phyloP scores from a whole-genome alignment of 1,140 invertebrate genomes.

The Chionoecetes opilio region DNA sequence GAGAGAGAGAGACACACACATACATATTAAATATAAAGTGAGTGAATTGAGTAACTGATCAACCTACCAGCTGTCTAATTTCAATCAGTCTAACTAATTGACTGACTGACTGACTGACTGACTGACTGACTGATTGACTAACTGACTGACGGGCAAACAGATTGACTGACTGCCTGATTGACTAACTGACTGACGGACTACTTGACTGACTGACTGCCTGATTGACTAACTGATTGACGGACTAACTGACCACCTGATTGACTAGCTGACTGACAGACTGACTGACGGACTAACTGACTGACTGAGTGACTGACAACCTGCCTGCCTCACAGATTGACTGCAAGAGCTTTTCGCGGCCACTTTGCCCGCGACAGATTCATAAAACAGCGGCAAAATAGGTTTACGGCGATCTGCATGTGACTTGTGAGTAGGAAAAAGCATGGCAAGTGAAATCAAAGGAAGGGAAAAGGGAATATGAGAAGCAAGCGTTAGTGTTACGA shows the following conservation, averaged over 20 bases:
- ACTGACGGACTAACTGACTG: neutral
- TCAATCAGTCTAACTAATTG: neutral
- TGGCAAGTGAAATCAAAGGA: too few species aligned
- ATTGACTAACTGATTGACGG: neutral
- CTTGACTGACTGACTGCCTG: neutral
- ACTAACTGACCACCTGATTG: neutral
- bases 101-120: neutral
- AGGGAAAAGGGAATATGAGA: too few species aligned
- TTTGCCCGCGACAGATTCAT: too few species aligned
- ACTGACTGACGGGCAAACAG: neutral
- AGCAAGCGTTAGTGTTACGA: too few species aligned
- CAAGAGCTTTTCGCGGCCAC: too few species aligned
- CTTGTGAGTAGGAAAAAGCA: too few species aligned
- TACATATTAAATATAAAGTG: too few species aligned
- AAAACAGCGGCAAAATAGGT: too few species aligned
- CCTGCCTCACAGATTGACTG: neutral
- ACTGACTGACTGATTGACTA: neutral
- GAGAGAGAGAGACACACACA: too few species aligned
- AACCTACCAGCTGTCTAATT: neutral
- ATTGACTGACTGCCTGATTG: neutral
- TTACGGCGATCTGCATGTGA: too few species aligned
- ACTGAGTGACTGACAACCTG: neutral
- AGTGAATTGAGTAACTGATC: neutral
- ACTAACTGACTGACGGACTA: neutral
- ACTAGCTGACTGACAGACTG: neutral